Evolutionary conservation across 2,797 vertebrate genomes (phyloP), one percentile per base, ranked within the genome.

Genomic region (Enteromius radiatus): DNA sequence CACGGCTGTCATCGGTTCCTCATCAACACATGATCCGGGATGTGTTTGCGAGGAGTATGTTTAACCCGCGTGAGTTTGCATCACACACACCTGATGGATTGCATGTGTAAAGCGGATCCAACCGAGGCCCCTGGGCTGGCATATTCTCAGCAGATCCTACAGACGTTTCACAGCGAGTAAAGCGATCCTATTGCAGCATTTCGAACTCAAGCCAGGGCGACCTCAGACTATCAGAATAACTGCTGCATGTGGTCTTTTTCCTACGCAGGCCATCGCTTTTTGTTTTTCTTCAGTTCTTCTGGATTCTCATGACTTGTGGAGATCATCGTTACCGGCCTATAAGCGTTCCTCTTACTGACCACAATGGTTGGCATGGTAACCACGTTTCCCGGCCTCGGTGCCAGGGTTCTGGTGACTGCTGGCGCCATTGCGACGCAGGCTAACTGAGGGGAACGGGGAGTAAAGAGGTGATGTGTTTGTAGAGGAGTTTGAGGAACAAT

Each of bases 401-500:
- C 90, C 88, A 88, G 88, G 81, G 87, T 89, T 91, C 87, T 91
- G 89, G 88, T 87, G 75, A 90, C 91, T 87, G 89, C 89, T 91
- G 92, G 89, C 87, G 89, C 82, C 88, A 87, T 83, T 84, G 80
- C 73, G 69, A 90, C 83, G 91, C 90, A 90, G 90, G 88, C 90
- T 90, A 85, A 89, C 89, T 82, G 88, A 87, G 91, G 93, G 92
- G 91, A 92, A 82, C 70, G 43, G 86, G 88, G 76, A 89, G 88
- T 84, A 31, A 71, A 88, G 86, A 88, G 90, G 88, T 90, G 92
- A 90, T 89, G 87, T 92, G 92, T 94, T 93, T 94, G 92, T 90
- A 92, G 91, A 93, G 89, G 91, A 93, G 78, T 80, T 78, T 75
- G 76, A 87, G 84, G 8, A 90, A 88, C 91, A 90, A 89, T 86